These are phyloP conservation scores for Archilochus colubris DNA, from an alignment of 2,113 vertebrate species.

Conservation along the genomic window DNA sequence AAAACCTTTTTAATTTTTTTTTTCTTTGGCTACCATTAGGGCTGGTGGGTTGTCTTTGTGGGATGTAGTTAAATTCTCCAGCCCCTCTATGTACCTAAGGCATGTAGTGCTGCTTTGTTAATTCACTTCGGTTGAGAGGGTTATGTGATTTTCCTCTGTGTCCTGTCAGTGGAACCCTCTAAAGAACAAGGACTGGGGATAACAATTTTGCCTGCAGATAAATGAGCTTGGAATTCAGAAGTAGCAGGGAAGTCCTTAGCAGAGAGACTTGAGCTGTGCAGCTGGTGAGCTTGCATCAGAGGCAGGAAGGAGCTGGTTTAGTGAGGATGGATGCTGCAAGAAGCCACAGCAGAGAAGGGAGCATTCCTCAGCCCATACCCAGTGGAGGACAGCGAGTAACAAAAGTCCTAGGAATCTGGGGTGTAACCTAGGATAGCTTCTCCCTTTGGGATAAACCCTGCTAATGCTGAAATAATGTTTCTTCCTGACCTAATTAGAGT, in stretches of 20 bases:
- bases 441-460: constrained; percentile 65
- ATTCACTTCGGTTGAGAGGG: neutral
- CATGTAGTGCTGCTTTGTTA: neutral
- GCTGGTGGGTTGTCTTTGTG: neutral
- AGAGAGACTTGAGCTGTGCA: neutral
- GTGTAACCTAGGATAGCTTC: constrained; percentile 50
- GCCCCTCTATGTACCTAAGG: neutral
- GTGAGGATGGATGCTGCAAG: neutral
- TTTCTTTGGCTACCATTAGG: neutral
- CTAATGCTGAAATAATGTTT: constrained; percentile 68
- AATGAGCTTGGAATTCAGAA: neutral
- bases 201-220: neutral
- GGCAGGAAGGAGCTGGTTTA: neutral
- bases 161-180: neutral
- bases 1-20: neutral
- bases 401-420: constrained; percentile 33
- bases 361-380: neutral
- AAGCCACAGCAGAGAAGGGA: neutral
- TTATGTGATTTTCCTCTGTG: neutral
- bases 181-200: neutral
- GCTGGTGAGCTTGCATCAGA: neutral
- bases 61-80: neutral
- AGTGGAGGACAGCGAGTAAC: neutral
- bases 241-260: neutral
- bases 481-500: constrained; percentile 59